Evolutionary conservation across 2,797 vertebrate species (phyloP), one percentile per base, ranked within the genome.

Genomic region (Neosilurus hyrtlii): DNA sequence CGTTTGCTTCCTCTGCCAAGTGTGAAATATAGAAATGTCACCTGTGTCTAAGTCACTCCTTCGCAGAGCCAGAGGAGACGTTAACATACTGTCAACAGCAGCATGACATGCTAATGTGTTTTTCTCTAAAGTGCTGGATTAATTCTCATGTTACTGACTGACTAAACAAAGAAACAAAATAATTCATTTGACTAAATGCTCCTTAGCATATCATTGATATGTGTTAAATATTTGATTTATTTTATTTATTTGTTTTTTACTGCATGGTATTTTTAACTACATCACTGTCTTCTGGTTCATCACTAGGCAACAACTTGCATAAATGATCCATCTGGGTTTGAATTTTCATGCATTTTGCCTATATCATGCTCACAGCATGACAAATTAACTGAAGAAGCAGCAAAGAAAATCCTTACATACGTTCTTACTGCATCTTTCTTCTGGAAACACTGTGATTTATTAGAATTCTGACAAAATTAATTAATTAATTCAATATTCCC

Each of bases 21-120:
- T 86, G 85, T 89, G 85, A 89, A 87, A 89, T 88, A 86, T 86
- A 68, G 84, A 88, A 86, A 88, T 86, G 86, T 84, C 86, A 87
- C 79, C 79, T 79, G 84, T 79, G 82, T 84, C 82, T 54, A 79
- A 80, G 82, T 74, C 66, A 83, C 71, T 85, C 80, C 37, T 85
- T 86, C 81, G 79, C 81, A 81, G 72, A 82, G 35, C 12, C 22
- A 24, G 26, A 51, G n/a, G 20, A 86, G 62, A 16, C 51, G 74
- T 78, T 85, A 70, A 83, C 70, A 86, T 85, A 71, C 57, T 81
- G 81, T 83, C 81, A 83, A 75, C 82, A 80, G 37, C 67, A 73
- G 73, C 35, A 83, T 81, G 74, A 80, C 72, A 71, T 70, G 83
- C 70, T 86, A 67, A 80, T 62, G 16, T 59, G 18, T 62, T 49